phyloP scores from a whole-genome alignment of 2,113 vertebrate species.

The Emydura subglobosa region DNA sequence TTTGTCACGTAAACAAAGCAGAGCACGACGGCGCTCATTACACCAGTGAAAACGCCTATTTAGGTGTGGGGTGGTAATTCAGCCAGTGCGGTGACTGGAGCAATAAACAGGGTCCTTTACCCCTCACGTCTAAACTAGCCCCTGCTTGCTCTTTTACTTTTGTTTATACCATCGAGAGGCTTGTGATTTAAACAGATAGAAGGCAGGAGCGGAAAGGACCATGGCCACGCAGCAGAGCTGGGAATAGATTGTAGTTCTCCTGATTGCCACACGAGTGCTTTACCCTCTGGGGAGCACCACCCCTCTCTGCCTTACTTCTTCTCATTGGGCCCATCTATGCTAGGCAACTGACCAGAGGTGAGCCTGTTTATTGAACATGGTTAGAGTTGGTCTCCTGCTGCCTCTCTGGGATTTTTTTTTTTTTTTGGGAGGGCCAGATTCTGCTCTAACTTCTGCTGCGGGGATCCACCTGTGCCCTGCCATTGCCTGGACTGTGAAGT shows the following conservation, averaged over 20 bases:
- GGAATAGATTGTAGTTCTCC: not conserved
- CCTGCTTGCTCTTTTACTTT: not conserved
- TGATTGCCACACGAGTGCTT: not conserved
- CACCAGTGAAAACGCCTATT: not conserved
- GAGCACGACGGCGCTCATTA: not conserved
- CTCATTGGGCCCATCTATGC: not conserved
- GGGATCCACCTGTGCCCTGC: not conserved
- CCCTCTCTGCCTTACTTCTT: not conserved
- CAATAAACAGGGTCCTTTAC: not conserved
- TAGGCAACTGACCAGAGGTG: not conserved
- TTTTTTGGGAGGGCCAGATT: not conserved
- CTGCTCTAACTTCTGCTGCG: not conserved
- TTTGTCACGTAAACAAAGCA: slow-evolving; percentile 39
- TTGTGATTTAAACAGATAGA: not conserved
- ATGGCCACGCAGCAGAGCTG: not conserved
- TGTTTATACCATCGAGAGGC: not conserved
- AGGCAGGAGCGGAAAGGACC: not conserved
- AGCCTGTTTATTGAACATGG: not conserved
- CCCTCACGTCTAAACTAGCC: not conserved
- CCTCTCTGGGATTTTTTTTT: not conserved
- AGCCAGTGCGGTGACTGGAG: not conserved
- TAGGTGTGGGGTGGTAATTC: not conserved
- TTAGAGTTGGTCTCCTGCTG: not conserved
- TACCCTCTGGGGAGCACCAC: not conserved
- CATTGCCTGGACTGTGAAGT: not conserved